These are phyloP conservation scores for Saimiri boliviensis DNA, from an alignment of 2,113 vertebrate genomes.

Conservation along the genomic window DNA sequence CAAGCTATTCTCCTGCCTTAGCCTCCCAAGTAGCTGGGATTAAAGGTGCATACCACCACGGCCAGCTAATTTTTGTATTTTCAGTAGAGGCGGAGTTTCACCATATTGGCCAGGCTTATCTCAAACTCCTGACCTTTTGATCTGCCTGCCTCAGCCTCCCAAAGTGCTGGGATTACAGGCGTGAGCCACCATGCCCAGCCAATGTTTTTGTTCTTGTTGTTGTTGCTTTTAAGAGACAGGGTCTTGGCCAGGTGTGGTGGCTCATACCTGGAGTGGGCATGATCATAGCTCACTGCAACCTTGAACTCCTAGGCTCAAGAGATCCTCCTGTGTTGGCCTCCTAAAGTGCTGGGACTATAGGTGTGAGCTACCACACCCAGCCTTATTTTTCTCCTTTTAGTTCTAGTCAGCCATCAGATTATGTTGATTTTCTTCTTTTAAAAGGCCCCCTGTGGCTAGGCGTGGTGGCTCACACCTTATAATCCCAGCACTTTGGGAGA, in stretches of 20 bases:
- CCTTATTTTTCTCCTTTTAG: not conserved
- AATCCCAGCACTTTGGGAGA: too few species aligned
- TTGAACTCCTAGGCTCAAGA: not conserved
- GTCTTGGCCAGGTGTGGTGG: too few species aligned
- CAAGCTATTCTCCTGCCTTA: not conserved
- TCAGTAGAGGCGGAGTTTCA: not conserved
- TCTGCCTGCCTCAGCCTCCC: too few species aligned
- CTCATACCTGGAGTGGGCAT: not conserved
- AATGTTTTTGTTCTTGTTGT: too few species aligned
- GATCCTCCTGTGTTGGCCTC: not conserved
- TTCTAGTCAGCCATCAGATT: not conserved
- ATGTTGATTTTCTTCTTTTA: not conserved
- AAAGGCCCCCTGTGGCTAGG: not conserved
- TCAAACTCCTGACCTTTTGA: too few species aligned
- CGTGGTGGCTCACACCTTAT: too few species aligned
- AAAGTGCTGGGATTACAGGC: too few species aligned
- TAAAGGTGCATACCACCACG: not conserved
- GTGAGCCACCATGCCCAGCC: rapidly evolving
- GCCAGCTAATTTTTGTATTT: not conserved
- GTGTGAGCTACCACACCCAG: not conserved
- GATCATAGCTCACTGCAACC: not conserved
- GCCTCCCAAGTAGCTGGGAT: not conserved
- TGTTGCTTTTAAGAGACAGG: too few species aligned
- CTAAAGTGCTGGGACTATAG: not conserved
- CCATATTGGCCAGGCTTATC: too few species aligned